Percentiles rank a stretch among this genome's conserved stretches.
Conservation (phyloP, 2,888 invertebrate species). For the Drosophila infuscata region DNA sequence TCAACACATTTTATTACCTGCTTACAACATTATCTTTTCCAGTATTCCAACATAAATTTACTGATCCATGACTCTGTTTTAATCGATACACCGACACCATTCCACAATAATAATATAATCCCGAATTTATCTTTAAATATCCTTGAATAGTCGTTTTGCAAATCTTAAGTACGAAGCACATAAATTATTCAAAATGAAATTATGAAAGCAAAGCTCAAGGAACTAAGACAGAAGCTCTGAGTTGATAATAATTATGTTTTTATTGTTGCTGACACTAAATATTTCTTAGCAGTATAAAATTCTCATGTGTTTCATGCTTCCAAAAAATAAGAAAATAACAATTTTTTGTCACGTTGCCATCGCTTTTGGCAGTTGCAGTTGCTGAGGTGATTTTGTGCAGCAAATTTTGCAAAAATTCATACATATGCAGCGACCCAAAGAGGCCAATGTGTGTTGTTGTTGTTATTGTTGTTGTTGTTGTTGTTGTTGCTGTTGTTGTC, state of each 20-base stretch:
- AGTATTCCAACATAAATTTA: background rate
- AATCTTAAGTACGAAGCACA: background rate
- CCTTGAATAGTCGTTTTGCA: background rate
- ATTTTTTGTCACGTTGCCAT: conserved; percentile 33
- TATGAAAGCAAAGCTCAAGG: background rate
- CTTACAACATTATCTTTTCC: background rate
- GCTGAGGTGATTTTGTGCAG: conserved; percentile 58
- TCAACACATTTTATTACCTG: background rate
- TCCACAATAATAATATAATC: background rate
- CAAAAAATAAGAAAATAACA: background rate
- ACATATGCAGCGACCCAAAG: conserved; percentile 50
- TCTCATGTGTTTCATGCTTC: background rate
- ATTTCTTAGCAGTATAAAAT: background rate
- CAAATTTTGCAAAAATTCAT: conserved; percentile 57
- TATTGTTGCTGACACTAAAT: no score
- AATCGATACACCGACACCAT: no score
- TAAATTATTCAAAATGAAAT: background rate
- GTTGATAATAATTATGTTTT: background rate
- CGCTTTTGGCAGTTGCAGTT: conserved; percentile 57
- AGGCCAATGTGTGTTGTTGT: conserved; percentile 21
- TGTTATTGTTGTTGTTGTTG: conserved; percentile 4
- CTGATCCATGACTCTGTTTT: background rate
- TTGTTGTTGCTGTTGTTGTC: conserved; percentile 10
- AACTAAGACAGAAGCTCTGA: background rate
- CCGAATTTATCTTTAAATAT: background rate